Conservation (phyloP, 1,140 invertebrate genomes). For the Drosophila prosaltans region DNA sequence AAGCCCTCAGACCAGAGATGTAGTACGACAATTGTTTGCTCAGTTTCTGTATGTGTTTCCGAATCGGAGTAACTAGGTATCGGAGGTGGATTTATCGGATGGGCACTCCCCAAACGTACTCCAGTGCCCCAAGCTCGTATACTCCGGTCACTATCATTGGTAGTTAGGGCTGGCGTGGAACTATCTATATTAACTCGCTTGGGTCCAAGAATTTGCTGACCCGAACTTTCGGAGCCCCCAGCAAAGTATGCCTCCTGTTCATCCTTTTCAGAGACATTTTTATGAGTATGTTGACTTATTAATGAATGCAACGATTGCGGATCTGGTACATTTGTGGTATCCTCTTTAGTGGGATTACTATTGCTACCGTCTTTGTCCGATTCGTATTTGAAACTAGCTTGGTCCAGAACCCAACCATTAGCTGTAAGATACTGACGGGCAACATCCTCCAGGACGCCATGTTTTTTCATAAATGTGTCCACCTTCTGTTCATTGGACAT, state of each 20-base stretch:
- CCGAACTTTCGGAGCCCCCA: constrained; percentile 22
- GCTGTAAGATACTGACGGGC: constrained; percentile 49
- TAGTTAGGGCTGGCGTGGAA: constrained; percentile 65
- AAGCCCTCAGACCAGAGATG: constrained; percentile 70
- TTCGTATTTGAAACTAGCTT: constrained; percentile 48
- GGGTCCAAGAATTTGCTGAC: background rate
- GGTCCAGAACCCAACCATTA: constrained; percentile 58
- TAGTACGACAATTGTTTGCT: constrained; percentile 53
- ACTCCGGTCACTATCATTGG: constrained; percentile 56
- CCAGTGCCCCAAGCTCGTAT: constrained; percentile 60
- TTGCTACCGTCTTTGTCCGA: constrained; percentile 25
- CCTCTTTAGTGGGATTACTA: background rate
- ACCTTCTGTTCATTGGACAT: constrained; percentile 75
- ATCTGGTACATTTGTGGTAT: background rate
- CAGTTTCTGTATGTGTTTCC: constrained; percentile 39
- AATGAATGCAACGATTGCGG: constrained; percentile 27
- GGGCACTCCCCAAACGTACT: constrained; percentile 53
- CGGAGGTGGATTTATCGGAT: constrained; percentile 60
- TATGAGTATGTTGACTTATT: constrained; percentile 24
- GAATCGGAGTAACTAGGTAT: constrained; percentile 32
- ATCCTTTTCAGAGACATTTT: constrained; percentile 1
- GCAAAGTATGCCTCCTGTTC: constrained; percentile 26
- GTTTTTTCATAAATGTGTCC: constrained; percentile 57
- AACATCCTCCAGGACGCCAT: constrained; percentile 55
- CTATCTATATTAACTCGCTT: constrained; percentile 44